Base-by-base conservation (phyloP, 2,113 vertebrate species). In the Shinisaurus crocodilurus region DNA sequence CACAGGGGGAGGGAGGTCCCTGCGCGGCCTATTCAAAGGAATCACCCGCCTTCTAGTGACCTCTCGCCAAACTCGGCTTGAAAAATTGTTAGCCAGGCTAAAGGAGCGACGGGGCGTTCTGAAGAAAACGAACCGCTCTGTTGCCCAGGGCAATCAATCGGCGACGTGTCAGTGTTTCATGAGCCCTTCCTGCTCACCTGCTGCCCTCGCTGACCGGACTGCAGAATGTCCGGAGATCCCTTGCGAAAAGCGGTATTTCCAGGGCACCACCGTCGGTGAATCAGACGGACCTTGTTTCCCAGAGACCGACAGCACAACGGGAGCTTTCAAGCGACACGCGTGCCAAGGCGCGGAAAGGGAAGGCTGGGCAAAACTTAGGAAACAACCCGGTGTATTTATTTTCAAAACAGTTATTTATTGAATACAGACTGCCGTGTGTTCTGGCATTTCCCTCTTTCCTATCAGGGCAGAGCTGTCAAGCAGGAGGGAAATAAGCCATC, bases 251-350 rank as follows among this genome's bases (percentile, higher is more conserved):
- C 91, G 85, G 82, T 18, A 69, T 87, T 95, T 94, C 48, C 91
- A 92, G 95, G 93, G 93, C 95, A 95, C 20, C 60, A 63, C 79
- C 93, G 96, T 96, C 93, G 96, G 96, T 97, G 97, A 97, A 97
- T 95, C 96, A 88, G 84, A 69, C 63, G 32, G 15, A 96, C 94
- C 94, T 96, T 96, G 96, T 95, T 89, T 94, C 92, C 90, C 40
- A 32, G 77, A 92, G 87, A 89, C 88, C 29, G 87, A 88, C 1
- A 76, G 6, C 86, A 97, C 96, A 98, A 97, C 96, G 95, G 89
- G 86, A 93, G 94, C 96, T 97, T 97, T 97, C 95, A 97, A 90
- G 86, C 69, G 29, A 88, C 76, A 86, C 89, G 79, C 89, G 0
- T 86, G 60, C 92, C 86, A 89, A 79, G 57, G 82, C 65, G 88